Evolutionary conservation across 2,888 invertebrate genomes (phyloP).

Genomic region (Sthenelais limicola): DNA sequence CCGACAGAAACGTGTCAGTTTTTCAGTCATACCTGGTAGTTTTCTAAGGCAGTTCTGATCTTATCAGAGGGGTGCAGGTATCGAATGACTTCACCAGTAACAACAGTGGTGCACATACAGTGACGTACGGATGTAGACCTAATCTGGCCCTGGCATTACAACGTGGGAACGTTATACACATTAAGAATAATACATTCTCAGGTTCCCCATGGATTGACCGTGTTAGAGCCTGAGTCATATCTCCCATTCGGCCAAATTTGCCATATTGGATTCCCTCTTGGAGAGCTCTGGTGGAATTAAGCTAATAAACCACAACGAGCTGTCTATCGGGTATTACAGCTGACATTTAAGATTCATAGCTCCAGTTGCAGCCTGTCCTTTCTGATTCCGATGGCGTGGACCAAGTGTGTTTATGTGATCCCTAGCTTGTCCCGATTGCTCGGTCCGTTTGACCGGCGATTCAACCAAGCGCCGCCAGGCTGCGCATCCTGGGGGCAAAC

Average conservation of each 20-base stretch:
- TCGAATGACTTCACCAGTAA: slow-evolving; percentile 1
- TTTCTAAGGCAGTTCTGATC: background rate
- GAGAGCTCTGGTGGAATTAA: slow-evolving; percentile 18
- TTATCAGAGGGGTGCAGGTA: slow-evolving; percentile 22
- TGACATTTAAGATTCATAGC: too few relatives aligned
- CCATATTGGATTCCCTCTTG: slow-evolving; percentile 29
- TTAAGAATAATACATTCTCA: slow-evolving; percentile 3
- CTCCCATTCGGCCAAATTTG: slow-evolving; percentile 23
- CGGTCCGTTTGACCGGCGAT: too few relatives aligned
- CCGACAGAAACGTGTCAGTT: background rate
- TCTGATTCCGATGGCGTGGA: too few relatives aligned
- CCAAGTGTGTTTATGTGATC: too few relatives aligned
- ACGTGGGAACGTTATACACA: slow-evolving; percentile 14
- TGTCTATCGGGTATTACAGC: slow-evolving; percentile 13
- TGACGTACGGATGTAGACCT: background rate
- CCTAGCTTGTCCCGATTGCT: too few relatives aligned
- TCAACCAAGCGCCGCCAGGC: too few relatives aligned
- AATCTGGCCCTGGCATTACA: background rate
- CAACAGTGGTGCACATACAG: background rate
- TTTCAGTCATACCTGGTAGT: slow-evolving; percentile 33
- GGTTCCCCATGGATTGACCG: slow-evolving; percentile 27
- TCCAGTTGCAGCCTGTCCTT: too few relatives aligned
- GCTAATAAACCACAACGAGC: slow-evolving; percentile 15
- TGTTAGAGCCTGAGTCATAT: slow-evolving; percentile 1
- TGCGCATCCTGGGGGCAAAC: slow-evolving; percentile 36